These are phyloP conservation scores for Cygnus atratus DNA, from an alignment of 2,113 vertebrate genomes.

Conservation along the genomic window DNA sequence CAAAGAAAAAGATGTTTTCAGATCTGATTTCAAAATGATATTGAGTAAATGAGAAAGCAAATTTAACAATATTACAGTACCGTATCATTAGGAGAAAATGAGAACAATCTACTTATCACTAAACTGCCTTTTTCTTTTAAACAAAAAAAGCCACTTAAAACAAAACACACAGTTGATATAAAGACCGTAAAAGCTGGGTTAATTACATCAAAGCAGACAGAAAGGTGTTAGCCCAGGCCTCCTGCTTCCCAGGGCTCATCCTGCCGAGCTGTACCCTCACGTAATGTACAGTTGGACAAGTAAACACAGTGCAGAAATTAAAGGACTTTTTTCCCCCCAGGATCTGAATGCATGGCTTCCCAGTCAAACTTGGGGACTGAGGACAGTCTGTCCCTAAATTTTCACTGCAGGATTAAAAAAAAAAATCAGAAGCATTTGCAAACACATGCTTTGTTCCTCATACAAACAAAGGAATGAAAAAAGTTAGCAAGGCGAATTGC, in stretches of 20 bases:
- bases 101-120: constrained; percentile 21
- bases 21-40: constrained; percentile 53
- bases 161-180: neutral
- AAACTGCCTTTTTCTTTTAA: constrained; percentile 12
- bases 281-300: accelerated
- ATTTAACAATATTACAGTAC: constrained; percentile 7
- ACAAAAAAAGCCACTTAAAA: neutral
- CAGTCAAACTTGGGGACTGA: neutral
- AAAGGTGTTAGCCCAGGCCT: neutral
- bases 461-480: neutral
- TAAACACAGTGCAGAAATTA: accelerated
- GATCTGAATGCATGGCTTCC: neutral
- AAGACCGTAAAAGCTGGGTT: neutral
- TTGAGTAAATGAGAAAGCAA: neutral
- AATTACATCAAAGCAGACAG: neutral
- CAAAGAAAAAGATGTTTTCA: constrained; percentile 24
- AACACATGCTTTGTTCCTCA: neutral
- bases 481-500: neutral
- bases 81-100: constrained; percentile 40
- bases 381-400: neutral
- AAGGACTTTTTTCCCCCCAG: accelerated
- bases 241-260: accelerated
- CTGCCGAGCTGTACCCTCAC: neutral
- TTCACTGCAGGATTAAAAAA: neutral
- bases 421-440: neutral